Conservation (phyloP, 2,797 vertebrate species). For the Periparus ater region DNA sequence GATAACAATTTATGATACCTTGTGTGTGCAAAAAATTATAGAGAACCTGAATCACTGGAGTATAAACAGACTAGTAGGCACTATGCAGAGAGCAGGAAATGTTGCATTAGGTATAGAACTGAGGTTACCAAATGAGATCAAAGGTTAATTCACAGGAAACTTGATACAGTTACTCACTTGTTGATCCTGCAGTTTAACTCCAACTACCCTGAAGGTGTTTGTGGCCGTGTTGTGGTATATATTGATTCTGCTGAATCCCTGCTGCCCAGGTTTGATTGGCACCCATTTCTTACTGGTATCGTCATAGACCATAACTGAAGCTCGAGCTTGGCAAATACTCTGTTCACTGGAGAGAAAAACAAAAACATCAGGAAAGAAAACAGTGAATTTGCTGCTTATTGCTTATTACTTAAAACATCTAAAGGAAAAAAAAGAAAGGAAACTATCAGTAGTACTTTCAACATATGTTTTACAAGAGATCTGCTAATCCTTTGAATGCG, state of each 20-base stretch:
- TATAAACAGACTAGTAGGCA: not conserved
- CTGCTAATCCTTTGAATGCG: not conserved
- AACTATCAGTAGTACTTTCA: not conserved
- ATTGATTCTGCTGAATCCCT: conserved; percentile 98
- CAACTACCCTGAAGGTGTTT: conserved; percentile 93
- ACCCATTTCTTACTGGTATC: conserved; percentile 99
- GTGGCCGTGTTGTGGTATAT: conserved; percentile 95
- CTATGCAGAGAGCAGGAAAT: conserved; percentile 32
- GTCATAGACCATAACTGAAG: conserved; percentile 99
- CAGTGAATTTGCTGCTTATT: not conserved
- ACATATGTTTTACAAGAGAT: not conserved
- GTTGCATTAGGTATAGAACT: not conserved
- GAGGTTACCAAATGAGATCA: conserved; percentile 2
- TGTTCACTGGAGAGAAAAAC: conserved; percentile 85
- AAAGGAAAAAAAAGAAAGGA: not conserved
- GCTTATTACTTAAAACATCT: not conserved
- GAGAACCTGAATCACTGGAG: not conserved
- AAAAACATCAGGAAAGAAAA: not conserved
- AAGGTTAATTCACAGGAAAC: conserved; percentile 46
- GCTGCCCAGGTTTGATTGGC: conserved; percentile 96
- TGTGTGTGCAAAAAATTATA: not conserved
- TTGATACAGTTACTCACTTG: conserved; percentile 81
- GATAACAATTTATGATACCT: not conserved
- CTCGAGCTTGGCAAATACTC: conserved; percentile 99
- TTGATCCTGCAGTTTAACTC: conserved; percentile 98